Percentiles rank a stretch among this genome's conserved stretches.
phyloP scores from a whole-genome alignment of 92 coral and sea anemone genomes.

The Ricordea florida region DNA sequence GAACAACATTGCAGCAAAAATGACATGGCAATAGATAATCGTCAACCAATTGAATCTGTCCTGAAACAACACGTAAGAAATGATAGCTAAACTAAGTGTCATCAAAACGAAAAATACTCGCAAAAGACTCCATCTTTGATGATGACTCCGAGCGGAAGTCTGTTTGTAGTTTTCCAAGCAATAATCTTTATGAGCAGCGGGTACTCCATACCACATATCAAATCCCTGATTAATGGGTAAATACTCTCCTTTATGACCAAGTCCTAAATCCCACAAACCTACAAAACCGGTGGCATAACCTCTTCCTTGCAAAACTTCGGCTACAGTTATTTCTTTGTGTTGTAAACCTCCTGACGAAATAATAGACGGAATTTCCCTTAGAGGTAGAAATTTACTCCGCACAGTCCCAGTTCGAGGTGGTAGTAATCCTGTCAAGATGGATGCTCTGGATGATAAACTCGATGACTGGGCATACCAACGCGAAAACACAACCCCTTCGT shows the following conservation, averaged over 20 bases:
- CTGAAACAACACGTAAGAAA: too few species aligned
- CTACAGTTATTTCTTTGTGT: constrained; percentile 63
- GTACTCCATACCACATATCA: constrained; percentile 88
- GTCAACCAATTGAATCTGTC: too few species aligned
- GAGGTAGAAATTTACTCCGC: constrained; percentile 83
- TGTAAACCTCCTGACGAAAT: constrained; percentile 91
- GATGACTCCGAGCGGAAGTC: not conserved
- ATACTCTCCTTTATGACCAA: constrained; percentile 74
- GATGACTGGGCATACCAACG: constrained; percentile 85
- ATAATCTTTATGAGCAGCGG: constrained; percentile 68
- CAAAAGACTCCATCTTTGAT: not conserved
- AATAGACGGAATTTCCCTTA: constrained; percentile 80
- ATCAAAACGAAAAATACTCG: not conserved
- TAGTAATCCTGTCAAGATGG: constrained; percentile 86
- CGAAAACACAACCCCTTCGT: constrained; percentile 64
- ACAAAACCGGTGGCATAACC: constrained; percentile 77
- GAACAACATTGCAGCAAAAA: too few species aligned
- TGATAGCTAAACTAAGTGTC: too few species aligned
- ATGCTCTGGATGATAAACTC: constrained; percentile 80
- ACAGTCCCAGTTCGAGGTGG: constrained; percentile 93
- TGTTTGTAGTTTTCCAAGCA: constrained; percentile 43
- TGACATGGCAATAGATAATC: too few species aligned
- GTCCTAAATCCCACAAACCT: constrained; percentile 91
- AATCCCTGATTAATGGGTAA: constrained; percentile 87
- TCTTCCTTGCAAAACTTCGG: constrained; percentile 60